Conservation (phyloP, 2,797 vertebrate genomes). For the Champsocephalus gunnari region DNA sequence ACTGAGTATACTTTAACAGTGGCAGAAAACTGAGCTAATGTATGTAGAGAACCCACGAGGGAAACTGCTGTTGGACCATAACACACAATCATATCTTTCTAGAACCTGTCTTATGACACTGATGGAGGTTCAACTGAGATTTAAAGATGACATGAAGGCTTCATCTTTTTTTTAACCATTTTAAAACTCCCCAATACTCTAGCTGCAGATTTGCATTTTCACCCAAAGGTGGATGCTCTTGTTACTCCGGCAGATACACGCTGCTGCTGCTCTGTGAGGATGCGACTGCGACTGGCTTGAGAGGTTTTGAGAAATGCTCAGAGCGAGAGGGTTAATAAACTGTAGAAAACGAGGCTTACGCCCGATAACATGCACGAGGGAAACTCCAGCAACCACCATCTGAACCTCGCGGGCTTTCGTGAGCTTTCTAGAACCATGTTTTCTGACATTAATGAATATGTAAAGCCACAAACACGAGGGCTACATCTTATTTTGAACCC, state of each 20-base stretch:
- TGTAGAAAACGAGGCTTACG: background rate
- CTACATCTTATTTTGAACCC: background rate
- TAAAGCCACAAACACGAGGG: background rate
- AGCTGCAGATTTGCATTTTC: slow-evolving; percentile 4
- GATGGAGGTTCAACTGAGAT: background rate
- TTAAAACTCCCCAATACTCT: background rate
- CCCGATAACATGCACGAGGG: background rate
- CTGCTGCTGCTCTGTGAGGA: background rate
- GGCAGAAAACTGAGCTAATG: background rate
- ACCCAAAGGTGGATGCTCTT: background rate
- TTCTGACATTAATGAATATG: background rate
- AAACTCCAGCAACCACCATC: slow-evolving; percentile 9
- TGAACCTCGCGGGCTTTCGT: background rate
- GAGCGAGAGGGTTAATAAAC: background rate
- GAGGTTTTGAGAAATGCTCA: background rate
- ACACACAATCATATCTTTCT: slow-evolving; percentile 9
- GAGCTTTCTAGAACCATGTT: background rate
- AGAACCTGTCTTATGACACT: background rate
- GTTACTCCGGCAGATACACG: slow-evolving; percentile 9
- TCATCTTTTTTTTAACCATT: background rate
- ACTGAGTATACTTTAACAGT: background rate
- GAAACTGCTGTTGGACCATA: background rate
- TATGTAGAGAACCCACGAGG: background rate
- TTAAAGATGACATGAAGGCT: background rate
- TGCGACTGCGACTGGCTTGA: background rate